Conservation (phyloP, 2,113 vertebrate genomes). For the Noturus placidus region DNA sequence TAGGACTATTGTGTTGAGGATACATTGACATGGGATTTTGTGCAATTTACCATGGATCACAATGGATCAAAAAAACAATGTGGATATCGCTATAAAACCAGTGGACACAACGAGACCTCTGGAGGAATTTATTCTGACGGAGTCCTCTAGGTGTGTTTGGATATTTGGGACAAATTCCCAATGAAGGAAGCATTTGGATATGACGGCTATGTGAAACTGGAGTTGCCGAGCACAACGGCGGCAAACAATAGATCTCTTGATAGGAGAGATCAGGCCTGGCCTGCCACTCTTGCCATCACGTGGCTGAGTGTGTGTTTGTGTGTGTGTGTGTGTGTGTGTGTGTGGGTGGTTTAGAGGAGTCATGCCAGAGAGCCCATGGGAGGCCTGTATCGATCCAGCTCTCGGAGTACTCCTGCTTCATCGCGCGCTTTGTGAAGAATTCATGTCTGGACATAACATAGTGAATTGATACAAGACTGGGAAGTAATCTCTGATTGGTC, state of each 20-base stretch:
- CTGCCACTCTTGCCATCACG: constrained; percentile 42
- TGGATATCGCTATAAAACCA: constrained; percentile 39
- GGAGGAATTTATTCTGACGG: constrained; percentile 5
- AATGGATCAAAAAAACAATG: neutral
- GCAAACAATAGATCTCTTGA: constrained; percentile 44
- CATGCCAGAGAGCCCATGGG: constrained; percentile 42
- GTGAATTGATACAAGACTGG: constrained; percentile 40
- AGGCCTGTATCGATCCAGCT: constrained; percentile 50
- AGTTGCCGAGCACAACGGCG: constrained; percentile 1
- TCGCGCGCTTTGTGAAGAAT: constrained; percentile 20
- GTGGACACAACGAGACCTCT: constrained; percentile 15
- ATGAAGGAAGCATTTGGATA: constrained; percentile 9
- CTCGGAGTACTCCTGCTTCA: constrained; percentile 36
- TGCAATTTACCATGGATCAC: neutral
- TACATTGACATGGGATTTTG: neutral
- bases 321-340: neutral
- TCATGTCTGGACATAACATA: constrained; percentile 23
- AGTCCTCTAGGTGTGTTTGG: constrained; percentile 25
- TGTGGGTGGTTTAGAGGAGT: neutral
- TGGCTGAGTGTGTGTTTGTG: constrained; percentile 4
- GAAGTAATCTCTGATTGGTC: constrained; percentile 1
- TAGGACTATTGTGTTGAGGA: constrained; percentile 15
- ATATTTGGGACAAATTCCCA: constrained; percentile 19
- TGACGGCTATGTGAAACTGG: constrained; percentile 13
- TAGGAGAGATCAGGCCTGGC: constrained; percentile 33